These are phyloP conservation scores for Mormyrus iriodes DNA, from an alignment of 2,113 vertebrate species.

Conservation along the genomic window DNA sequence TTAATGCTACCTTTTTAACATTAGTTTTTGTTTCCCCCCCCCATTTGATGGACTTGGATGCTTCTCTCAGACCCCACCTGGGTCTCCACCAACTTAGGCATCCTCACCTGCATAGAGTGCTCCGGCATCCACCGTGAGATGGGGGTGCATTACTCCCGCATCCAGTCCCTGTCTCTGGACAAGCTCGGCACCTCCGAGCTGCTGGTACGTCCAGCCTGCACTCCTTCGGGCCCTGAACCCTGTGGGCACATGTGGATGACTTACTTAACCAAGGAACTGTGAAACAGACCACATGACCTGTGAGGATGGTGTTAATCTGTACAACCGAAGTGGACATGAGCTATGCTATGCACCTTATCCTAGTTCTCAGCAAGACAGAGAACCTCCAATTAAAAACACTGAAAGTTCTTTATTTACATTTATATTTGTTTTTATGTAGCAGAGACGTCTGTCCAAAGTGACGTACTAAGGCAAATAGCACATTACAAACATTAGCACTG, in stretches of 20 bases:
- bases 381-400: not conserved
- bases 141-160: conserved; percentile 57
- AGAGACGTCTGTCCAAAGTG: not conserved
- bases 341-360: not conserved
- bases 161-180: conserved; percentile 59
- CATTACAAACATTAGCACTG: too few relatives aligned
- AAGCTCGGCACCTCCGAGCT: conserved; percentile 60
- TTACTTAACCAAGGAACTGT: not conserved
- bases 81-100: conserved; percentile 63
- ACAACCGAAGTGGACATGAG: not conserved
- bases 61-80: conserved; percentile 53
- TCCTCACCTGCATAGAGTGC: conserved; percentile 63
- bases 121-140: conserved; percentile 65
- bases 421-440: not conserved
- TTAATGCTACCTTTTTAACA: not conserved
- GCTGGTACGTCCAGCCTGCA: conserved; percentile 42
- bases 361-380: not conserved
- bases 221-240: not conserved
- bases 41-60: not conserved
- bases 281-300: not conserved
- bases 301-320: not conserved
- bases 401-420: not conserved
- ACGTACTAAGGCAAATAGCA: not conserved
- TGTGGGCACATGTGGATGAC: not conserved
- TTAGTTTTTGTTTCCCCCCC: not conserved